Evolutionary conservation across 2,888 invertebrate genomes (phyloP).

Genomic region (Hipparchia semele): DNA sequence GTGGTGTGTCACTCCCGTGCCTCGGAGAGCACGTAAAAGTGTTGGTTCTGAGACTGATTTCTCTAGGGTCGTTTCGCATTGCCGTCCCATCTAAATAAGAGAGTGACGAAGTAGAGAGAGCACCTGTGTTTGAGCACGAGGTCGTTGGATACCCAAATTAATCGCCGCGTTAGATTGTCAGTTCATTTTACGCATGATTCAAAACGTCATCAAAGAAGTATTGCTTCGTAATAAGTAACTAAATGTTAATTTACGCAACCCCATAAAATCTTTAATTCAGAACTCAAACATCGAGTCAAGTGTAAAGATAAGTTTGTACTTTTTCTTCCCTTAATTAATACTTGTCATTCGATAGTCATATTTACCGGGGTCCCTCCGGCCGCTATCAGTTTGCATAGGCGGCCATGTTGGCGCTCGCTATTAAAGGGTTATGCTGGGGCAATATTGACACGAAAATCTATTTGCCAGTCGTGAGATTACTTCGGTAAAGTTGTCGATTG

Average conservation of each 20-base stretch:
- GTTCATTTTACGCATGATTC: neutral
- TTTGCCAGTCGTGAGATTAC: conserved; percentile 44
- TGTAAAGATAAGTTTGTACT: conserved; percentile 31
- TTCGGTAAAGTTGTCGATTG: conserved; percentile 37
- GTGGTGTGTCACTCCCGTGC: no score
- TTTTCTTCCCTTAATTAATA: conserved; percentile 62
- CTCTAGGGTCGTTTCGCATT: no score
- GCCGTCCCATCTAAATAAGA: no score
- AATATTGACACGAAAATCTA: conserved; percentile 48
- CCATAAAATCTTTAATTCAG: neutral
- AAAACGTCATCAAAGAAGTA: neutral
- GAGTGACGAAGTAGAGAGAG: no score
- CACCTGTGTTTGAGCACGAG: no score
- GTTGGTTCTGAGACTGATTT: no score
- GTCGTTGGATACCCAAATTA: neutral
- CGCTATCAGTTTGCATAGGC: conserved; percentile 47
- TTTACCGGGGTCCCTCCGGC: conserved; percentile 57
- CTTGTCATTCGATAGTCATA: conserved; percentile 62
- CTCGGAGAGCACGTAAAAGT: no score
- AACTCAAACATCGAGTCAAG: conserved; percentile 25
- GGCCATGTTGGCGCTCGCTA: conserved; percentile 45
- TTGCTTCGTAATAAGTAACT: neutral
- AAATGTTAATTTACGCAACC: neutral
- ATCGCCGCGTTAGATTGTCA: neutral
- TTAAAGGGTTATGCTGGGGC: conserved; percentile 46